Conservation (phyloP, 2,113 vertebrate genomes). For the Pluvialis apricaria region DNA sequence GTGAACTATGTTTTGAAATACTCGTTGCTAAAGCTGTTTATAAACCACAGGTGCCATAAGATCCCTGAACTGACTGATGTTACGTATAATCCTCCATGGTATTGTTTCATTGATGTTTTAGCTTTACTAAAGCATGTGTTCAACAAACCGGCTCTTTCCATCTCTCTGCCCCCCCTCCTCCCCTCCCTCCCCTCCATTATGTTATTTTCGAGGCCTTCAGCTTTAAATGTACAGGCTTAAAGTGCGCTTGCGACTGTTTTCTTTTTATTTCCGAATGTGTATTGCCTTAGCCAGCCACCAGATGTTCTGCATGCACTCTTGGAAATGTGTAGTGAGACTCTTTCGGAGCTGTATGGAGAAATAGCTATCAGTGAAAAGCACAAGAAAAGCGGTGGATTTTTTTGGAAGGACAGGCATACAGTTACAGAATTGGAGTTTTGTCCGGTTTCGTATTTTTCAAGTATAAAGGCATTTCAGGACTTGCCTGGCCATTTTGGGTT, state of each 20-base stretch:
- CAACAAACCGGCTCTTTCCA: conserved; percentile 60
- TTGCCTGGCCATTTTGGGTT: background rate
- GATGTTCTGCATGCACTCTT: conserved; percentile 78
- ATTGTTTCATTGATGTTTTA: conserved; percentile 70
- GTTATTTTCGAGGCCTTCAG: conserved; percentile 78
- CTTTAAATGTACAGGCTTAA: conserved; percentile 80
- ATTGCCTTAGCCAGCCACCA: conserved; percentile 84
- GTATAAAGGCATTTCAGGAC: background rate
- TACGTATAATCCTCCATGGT: conserved; percentile 71
- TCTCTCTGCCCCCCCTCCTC: background rate
- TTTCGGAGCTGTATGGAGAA: conserved; percentile 53
- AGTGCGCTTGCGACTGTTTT: conserved; percentile 76
- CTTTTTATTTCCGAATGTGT: conserved; percentile 76
- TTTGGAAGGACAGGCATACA: background rate
- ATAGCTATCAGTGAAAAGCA: conserved; percentile 53
- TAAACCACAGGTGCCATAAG: conserved; percentile 99
- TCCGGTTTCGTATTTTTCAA: background rate
- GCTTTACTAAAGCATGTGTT: conserved; percentile 76
- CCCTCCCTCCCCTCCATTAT: background rate
- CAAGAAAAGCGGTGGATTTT: conserved; percentile 36
- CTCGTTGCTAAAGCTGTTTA: conserved; percentile 89
- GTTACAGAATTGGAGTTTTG: background rate
- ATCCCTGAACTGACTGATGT: conserved; percentile 76
- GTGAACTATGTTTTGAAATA: conserved; percentile 94
- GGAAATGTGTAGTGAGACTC: conserved; percentile 69